These are phyloP conservation scores for Oxyruncus cristatus DNA, from an alignment of 2,113 vertebrate species.

Conservation along the genomic window DNA sequence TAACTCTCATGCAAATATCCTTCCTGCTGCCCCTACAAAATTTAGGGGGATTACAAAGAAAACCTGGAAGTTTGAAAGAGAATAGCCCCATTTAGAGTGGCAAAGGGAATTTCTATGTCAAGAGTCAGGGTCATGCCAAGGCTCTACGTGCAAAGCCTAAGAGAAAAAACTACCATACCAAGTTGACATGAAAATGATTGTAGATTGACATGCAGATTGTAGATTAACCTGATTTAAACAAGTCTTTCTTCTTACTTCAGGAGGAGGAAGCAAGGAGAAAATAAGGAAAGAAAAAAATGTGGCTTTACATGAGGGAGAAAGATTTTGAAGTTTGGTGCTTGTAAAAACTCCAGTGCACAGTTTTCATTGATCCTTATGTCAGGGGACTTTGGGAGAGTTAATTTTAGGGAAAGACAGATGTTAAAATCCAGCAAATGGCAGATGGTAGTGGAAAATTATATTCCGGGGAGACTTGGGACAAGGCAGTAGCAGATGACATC, in stretches of 20 bases:
- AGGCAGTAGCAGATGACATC: not conserved
- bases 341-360: not conserved
- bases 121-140: not conserved
- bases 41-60: not conserved
- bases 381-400: not conserved
- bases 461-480: slow-evolving; percentile 40
- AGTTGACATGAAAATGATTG: not conserved
- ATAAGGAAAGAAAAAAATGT: not conserved
- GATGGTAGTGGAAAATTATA: slow-evolving; percentile 61
- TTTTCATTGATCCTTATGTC: not conserved
- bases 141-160: not conserved
- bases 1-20: not conserved
- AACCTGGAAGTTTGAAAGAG: not conserved
- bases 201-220: not conserved
- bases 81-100: not conserved
- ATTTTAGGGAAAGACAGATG: slow-evolving; percentile 33
- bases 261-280: not conserved
- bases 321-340: not conserved
- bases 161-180: not conserved
- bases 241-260: not conserved
- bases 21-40: not conserved
- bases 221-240: not conserved
- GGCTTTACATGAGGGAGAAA: not conserved
- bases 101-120: not conserved
- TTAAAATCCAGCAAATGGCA: slow-evolving; percentile 52